phyloP scores from a whole-genome alignment of 1,140 invertebrate species.

The Ceratosolen solmsi region DNA sequence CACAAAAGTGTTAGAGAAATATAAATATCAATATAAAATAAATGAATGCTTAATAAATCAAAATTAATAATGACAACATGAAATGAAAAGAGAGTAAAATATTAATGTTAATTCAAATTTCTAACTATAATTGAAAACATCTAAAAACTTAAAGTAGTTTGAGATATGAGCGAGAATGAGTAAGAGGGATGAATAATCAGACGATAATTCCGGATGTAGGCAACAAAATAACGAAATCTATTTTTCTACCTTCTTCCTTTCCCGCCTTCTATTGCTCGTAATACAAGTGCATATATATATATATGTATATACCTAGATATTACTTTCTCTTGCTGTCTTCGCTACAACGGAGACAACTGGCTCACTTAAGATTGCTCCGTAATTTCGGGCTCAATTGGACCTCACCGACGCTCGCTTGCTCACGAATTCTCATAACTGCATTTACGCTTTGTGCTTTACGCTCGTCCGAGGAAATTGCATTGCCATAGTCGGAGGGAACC shows the following conservation, averaged over 20 bases:
- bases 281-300: no score
- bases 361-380: conserved; percentile 22
- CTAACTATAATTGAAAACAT: not conserved
- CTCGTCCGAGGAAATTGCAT: conserved; percentile 35
- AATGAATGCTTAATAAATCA: no score
- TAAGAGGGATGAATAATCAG: no score
- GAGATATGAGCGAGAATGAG: not conserved
- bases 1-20: no score
- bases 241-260: not conserved
- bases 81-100: no score
- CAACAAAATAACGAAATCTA: not conserved
- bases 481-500: not conserved
- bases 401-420: not conserved
- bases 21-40: no score
- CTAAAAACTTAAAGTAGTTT: not conserved
- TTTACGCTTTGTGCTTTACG: conserved; percentile 40
- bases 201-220: not conserved
- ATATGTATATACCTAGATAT: no score
- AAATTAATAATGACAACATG: no score
- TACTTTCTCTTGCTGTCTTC: not conserved
- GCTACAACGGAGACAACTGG: not conserved
- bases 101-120: not conserved
- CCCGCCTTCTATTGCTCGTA: not conserved
- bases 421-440: conserved; percentile 34
- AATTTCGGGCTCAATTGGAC: conserved; percentile 36